Conservation (phyloP, 2,888 invertebrate genomes). For the Diabrotica balteata region DNA sequence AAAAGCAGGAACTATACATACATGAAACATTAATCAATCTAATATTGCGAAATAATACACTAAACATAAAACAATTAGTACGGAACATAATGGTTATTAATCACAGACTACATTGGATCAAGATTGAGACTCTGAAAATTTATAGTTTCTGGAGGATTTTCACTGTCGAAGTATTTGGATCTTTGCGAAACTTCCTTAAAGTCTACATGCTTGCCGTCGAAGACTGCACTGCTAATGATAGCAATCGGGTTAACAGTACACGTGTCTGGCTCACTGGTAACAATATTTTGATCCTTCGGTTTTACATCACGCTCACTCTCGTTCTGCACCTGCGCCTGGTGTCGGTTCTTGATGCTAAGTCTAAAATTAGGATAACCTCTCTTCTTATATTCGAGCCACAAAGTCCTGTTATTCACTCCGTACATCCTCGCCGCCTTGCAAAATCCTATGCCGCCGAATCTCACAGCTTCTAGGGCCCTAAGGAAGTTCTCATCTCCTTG, state of each 20-base stretch:
- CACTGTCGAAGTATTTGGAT: slow-evolving; percentile 53
- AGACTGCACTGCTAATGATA: slow-evolving; percentile 69
- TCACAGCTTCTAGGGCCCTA: slow-evolving; percentile 80
- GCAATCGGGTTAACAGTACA: slow-evolving; percentile 63
- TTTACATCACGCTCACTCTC: slow-evolving; percentile 54
- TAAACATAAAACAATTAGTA: too few relatives aligned
- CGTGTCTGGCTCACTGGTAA: slow-evolving; percentile 49
- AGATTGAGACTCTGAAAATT: slow-evolving; percentile 80
- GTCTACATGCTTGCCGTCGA: slow-evolving; percentile 76
- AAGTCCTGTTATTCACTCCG: slow-evolving; percentile 84
- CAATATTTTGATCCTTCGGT: slow-evolving; percentile 52
- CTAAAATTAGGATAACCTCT: slow-evolving; percentile 83
- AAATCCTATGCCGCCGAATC: slow-evolving; percentile 84
- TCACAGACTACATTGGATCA: slow-evolving; percentile 70
- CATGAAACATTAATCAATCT: too few relatives aligned
- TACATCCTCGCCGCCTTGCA: slow-evolving; percentile 85
- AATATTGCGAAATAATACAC: too few relatives aligned
- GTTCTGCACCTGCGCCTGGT: slow-evolving; percentile 64
- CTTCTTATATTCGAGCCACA: slow-evolving; percentile 87
- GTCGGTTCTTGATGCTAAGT: slow-evolving; percentile 78
- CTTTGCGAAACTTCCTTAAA: slow-evolving; percentile 67
- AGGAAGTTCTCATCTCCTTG: slow-evolving; percentile 86
- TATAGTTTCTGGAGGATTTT: slow-evolving; percentile 56
- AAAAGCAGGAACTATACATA: too few relatives aligned
- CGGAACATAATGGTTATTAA: background rate